These are phyloP conservation scores for Latheticus oryzae DNA, from an alignment of 2,888 invertebrate genomes.

Conservation along the genomic window DNA sequence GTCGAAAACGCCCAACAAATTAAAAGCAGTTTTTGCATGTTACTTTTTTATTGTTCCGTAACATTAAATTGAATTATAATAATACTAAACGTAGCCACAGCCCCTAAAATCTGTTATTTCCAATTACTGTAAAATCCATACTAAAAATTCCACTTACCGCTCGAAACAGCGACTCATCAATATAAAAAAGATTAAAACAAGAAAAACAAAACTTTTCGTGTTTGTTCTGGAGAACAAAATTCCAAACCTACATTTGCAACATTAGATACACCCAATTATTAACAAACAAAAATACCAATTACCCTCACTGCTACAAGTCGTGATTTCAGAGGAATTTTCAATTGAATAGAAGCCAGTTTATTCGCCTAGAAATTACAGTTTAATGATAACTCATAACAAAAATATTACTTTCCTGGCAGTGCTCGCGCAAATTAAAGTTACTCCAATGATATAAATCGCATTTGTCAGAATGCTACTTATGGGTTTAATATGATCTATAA, in stretches of 20 bases:
- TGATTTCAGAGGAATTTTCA: constrained; percentile 1
- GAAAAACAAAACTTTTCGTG: constrained; percentile 1
- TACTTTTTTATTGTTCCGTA: neutral
- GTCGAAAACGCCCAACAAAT: too few relatives aligned
- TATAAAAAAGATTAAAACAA: neutral
- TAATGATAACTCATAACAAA: neutral
- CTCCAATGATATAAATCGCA: neutral
- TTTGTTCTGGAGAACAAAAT: constrained; percentile 2
- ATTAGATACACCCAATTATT: too few relatives aligned
- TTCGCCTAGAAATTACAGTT: constrained; percentile 5
- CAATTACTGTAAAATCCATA: neutral
- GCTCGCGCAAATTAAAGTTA: constrained; percentile 1
- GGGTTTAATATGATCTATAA: neutral
- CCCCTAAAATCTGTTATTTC: constrained; percentile 8
- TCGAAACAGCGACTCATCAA: constrained; percentile 1
- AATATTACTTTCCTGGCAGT: neutral
- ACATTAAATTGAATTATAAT: constrained; percentile 8
- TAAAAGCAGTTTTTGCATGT: too few relatives aligned
- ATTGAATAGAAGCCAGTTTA: neutral
- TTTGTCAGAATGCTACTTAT: constrained; percentile 1
- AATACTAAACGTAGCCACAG: constrained; percentile 1
- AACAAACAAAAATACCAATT: too few relatives aligned
- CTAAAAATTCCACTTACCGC: constrained; percentile 7
- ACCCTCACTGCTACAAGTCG: constrained; percentile 3
- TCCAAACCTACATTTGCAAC: constrained; percentile 1